Evolutionary conservation across 2,113 vertebrate genomes (phyloP).

Genomic region (Rhea pennata): DNA sequence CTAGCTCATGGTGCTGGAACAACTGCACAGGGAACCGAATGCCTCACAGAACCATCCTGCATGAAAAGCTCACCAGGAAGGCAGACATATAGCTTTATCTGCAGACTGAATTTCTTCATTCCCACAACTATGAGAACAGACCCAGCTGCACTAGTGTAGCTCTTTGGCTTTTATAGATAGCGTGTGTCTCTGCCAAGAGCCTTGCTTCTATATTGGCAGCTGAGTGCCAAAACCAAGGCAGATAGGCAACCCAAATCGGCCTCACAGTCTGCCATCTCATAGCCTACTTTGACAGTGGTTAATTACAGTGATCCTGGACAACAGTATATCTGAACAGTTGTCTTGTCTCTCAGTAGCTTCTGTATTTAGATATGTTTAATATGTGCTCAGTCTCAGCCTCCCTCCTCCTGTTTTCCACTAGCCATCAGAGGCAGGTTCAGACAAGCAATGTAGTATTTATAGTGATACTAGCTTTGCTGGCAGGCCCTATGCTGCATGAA

Average conservation of each 20-base stretch:
- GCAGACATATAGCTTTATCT: background rate
- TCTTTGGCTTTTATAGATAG: background rate
- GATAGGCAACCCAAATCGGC: background rate
- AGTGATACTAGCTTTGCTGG: too few relatives aligned
- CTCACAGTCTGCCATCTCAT: rapidly evolving
- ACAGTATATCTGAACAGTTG: background rate
- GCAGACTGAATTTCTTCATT: background rate
- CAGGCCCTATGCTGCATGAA: too few relatives aligned
- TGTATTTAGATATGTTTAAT: background rate
- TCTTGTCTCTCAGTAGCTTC: background rate
- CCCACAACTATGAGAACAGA: background rate
- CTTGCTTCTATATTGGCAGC: background rate
- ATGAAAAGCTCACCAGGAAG: background rate
- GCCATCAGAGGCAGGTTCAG: background rate
- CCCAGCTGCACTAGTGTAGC: rapidly evolving
- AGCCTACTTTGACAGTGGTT: background rate
- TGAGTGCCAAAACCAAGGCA: background rate
- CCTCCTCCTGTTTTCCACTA: background rate
- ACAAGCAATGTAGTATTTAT: too few relatives aligned
- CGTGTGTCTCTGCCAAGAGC: background rate
- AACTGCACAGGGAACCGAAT: background rate
- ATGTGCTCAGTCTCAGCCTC: rapidly evolving
- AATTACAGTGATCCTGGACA: background rate
- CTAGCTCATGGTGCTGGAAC: rapidly evolving
- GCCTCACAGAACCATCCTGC: background rate